Evolutionary conservation across 2,888 invertebrate species (phyloP), one percentile per base, ranked within the genome.

Genomic region (Macrosiphum euphorbiae): DNA sequence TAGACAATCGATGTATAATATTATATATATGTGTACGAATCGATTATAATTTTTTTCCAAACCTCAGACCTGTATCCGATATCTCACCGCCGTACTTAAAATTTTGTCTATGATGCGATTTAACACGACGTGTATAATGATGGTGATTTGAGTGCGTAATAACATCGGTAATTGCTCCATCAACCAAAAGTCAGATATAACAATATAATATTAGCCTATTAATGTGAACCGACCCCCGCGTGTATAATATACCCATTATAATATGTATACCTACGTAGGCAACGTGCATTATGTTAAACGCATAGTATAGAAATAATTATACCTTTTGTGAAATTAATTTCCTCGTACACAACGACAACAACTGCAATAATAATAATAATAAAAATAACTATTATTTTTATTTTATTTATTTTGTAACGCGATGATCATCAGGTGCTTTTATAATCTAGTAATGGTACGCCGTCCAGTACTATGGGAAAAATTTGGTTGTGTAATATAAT

Each of bases 351-450:
- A 78, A 35, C 78, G 35, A 78, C 35, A 35, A 35, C 78, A 35
- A 35, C 78, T 78, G 20, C 35, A 78, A 78, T 78, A 35, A 35
- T 35, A 20, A 35, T 78, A 26, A 26, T 58, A 8, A 26, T 58
- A 55, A n/a, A n/a, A n/a, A 52, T 24, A 1, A 55, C 3, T 20
- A 78, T 78, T 8, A 78, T 78, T 20, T 35, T 41, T 78, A 78
- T 78, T 78, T 78, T 78, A 78, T 78, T 78, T 78, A 78, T 78
- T 78, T 78, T 78, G 78, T 78, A 35, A 78, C 78, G 35, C 35
- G 35, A 78, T 78, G 20, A 78, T 78, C 78, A 78, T 78, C 78
- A 78, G 78, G 35, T 24, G 35, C 35, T 78, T 78, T 78, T 78
- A 35, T 78, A 20, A 78, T 78, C 35, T 78, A 20, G 20, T 35